Evolutionary conservation across 1,140 invertebrate genomes (phyloP), one percentile per base, ranked within the genome.

Genomic region (Cryptotermes secundus): DNA sequence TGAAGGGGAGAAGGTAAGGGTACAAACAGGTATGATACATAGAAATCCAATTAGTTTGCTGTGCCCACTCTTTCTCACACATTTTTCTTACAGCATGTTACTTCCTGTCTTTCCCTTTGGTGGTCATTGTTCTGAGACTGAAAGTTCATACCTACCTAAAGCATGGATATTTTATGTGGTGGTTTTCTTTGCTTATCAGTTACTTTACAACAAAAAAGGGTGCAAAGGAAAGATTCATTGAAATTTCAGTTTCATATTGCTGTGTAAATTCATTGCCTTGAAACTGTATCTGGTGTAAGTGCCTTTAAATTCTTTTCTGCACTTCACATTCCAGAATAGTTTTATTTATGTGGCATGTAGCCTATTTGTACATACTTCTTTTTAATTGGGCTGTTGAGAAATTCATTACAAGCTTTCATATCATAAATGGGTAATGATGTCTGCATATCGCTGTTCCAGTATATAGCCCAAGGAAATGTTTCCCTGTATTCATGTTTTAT

Each of bases 1-100:
- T 72, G 59, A 72, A 72, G 59, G 59, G 59, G n/a, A 72, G 59
- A 72, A 72, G 59, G 59, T 72, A 72, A 72, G 59, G 59, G 59
- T 72, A 31, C 26, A 72, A 38, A 6, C 4, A 49, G 12, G 45
- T 49, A 49, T 49, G 19, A 12, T 49, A 22, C 45, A 19, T 14
- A 49, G 22, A 49, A 49, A 49, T 49, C 45, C 22, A 22, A 14
- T 49, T 49, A 49, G 45, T 19, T 19, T 49, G 45, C 19, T 49
- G 45, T 19, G 22, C 19, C 14, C 14, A 49, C 16, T 22, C 45
- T 19, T 49, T 49, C 1, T 49, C 1, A 49, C 45, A 19, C 22
- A 19, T 49, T 49, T 19, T 49, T 49, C 45, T 22, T 45, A 2
- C 12, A 38, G 4, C 4, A 38, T 6, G 38, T 38, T 12, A 38